Base-by-base conservation (phyloP, 1,140 invertebrate species). In the Rhyacophila brunnea region DNA sequence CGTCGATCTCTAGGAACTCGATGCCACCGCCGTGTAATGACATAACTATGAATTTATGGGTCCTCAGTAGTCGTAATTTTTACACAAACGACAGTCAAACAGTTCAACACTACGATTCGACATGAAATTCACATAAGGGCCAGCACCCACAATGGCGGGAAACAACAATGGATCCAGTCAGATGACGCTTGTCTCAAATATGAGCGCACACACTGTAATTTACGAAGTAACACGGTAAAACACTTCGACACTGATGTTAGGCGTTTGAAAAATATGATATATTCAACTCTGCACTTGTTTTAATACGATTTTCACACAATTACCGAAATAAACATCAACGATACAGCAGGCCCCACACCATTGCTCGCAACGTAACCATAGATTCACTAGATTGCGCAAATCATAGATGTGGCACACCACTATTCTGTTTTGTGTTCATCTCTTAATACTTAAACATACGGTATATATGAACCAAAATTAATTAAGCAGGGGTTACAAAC, bases 141-240 rank as follows among this genome's bases (percentile, higher is more conserved):
- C 68, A 71, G 66, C 65, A 71, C 67, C 74, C 74, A 77, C 75
- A 77, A 79, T 80, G 77, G 78, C 78, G 74, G 76, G 75, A 77
- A 76, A 77, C 75, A 74, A 78, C 75, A 78, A 77, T 76, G 74
- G 74, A 72, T 64, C 66, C 72, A 70, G 75, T 76, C 73, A 77
- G 74, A 75, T 76, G 74, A 79, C 74, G 77, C 77, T 77, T 44
- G 54, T 43, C 14, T n/a, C 5, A 35, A 36, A 55, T 23, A 46
- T 47, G 42, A 46, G 11, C 53, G 43, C 44, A 45, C 15, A 38
- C 53, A 47, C 53, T 47, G 32, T n/a, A 47, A 36, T 55, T 45
- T 14, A 35, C 42, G 34, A n/a, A n/a, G 19, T 19, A 47, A 38
- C 53, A 36, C 15, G 9, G 15, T 5, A 11, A 13, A 47, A 46